These are phyloP conservation scores for Otus sunia DNA, from an alignment of 2,113 vertebrate genomes.

Conservation along the genomic window DNA sequence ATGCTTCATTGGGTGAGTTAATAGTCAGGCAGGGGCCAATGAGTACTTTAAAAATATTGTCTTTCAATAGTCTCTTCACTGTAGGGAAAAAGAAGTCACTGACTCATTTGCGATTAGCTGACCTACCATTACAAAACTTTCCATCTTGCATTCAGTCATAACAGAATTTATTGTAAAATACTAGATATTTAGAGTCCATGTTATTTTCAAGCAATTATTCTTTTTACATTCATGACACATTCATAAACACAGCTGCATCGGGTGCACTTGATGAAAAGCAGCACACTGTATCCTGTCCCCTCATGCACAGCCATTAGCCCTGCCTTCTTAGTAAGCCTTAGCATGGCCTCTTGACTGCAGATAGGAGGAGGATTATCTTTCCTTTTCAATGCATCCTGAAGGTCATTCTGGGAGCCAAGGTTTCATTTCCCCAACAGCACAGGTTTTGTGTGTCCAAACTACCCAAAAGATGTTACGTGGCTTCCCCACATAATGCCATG, in stretches of 20 bases:
- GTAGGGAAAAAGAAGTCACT: constrained; percentile 84
- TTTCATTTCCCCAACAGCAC: background rate
- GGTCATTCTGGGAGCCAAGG: background rate
- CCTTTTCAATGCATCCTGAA: background rate
- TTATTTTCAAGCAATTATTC: constrained; percentile 77
- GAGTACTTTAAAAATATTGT: constrained; percentile 86
- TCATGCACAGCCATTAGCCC: background rate
- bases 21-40: constrained; percentile 72
- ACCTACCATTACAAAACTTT: constrained; percentile 89
- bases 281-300: constrained; percentile 36
- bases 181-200: constrained; percentile 87
- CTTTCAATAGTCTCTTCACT: constrained; percentile 95
- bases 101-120: constrained; percentile 89
- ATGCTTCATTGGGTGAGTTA: constrained; percentile 76
- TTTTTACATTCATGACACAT: constrained; percentile 74
- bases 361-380: background rate
- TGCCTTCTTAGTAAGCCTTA: background rate
- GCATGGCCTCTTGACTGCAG: background rate
- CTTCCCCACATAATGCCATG: background rate
- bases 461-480: background rate
- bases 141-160: constrained; percentile 83
- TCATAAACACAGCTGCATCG: constrained; percentile 76
- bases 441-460: background rate
- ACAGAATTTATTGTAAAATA: constrained; percentile 89
- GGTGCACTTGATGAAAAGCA: constrained; percentile 18